Evolutionary conservation across 1,140 invertebrate species (phyloP), one percentile per base, ranked within the genome.

Genomic region (Pomacea maculata): DNA sequence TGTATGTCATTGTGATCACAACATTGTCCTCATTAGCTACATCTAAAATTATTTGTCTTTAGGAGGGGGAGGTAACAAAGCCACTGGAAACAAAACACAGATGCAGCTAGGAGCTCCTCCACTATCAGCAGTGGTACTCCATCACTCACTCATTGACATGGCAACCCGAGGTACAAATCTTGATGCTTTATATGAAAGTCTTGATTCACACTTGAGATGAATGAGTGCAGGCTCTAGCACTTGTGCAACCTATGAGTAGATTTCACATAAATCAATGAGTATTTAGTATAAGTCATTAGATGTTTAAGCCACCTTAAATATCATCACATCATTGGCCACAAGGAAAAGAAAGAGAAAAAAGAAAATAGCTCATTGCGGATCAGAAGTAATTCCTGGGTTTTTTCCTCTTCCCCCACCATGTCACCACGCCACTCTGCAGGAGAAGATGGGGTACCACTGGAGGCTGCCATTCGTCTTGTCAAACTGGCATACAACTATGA

Each of bases 401-500:
- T 45, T 45, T 45, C 34, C 34, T 6, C 34, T 4, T 6, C 34
- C 34, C 34, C 34, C 34, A 45, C 34, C 34, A 2, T 45, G 34
- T 45, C 34, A 45, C 8, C 15, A 11, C 9, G 57, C 57, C 19
- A 17, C 57, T 68, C 45, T 79, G 11, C 78, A 89, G 90, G 89
- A 76, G 86, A 87, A 72, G 87, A 91, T 82, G 86, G 87, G 12
- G 85, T 90, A 7, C 88, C 90, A 25, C 75, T 92, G 52, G 85
- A 83, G 61, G 86, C 85, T 68, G 89, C 89, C 64, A 86, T 92
- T 10, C 88, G 88, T 76, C 81, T 92, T 45, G 83, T 90, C 9
- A 91, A 90, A 79, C 84, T 89, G 77, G 89, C 90, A 14, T 92
- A 88, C 82, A 87, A 87, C 83, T 91, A 88, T 87, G 90, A 92